Base-by-base conservation (phyloP, 2,888 invertebrate genomes). In the Megamerina dolium region DNA sequence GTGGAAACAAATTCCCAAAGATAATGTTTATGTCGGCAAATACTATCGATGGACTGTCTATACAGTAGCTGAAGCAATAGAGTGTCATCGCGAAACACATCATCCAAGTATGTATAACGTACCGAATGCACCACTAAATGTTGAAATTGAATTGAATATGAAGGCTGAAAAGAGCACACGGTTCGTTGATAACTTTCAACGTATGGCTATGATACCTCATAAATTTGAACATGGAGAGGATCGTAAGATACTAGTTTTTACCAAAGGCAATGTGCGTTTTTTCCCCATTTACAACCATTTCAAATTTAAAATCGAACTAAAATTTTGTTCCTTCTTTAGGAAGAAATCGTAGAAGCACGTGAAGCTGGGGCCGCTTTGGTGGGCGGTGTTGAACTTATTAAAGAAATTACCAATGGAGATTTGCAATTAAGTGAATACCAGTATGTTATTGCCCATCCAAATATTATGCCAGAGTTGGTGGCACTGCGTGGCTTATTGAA, bases 91-190 rank as follows among this genome's bases (percentile, higher is more conserved):
- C 36, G 88, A 93, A 68, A 81, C 82, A 0, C 87, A 90, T 66
- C 85, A 89, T 64, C 87, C 90, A 0, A 79, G 85, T 2, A 83
- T 92, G 74, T 85, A 81, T 58, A 87, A 93, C 69, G 71, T 76
- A 27, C 86, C 88, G 0, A 75, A 84, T 64, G 83, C 87, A 0
- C 71, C 79, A 12, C 66, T 94, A 0, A 77, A 76, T 51, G 80
- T 85, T 3, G 72, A 77, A 27, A 74, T 93, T 44, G 91, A 93
- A 64, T 67, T 93, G 4, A 84, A 93, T 63, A 85, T 93, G 85
- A 76, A 76, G 52, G 70, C 52, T 0, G 72, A 72, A 41, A 72
- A 72, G 45, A 45, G 55, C 1, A 85, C 77, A 32, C 80, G 82
- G 48, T 83, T 77, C 55, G 54, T 88, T 16, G 85, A 85, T 2